Evolutionary conservation across 2,113 vertebrate genomes (phyloP).

Genomic region (Crypturellus undulatus): DNA sequence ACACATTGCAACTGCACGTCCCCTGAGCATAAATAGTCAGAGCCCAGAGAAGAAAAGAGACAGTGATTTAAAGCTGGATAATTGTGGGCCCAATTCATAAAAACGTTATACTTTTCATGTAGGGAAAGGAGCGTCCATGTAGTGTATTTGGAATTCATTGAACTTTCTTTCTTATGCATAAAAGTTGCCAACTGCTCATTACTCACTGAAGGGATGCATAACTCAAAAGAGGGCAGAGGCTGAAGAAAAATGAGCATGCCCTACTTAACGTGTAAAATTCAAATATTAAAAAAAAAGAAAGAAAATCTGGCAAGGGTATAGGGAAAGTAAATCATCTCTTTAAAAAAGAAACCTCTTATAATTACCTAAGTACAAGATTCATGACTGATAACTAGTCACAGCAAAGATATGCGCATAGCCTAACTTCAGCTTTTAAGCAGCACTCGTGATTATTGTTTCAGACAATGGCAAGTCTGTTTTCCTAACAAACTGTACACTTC

Average conservation of each 20-base stretch:
- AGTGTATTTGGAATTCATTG: slow-evolving; percentile 58
- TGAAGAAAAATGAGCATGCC: slow-evolving; percentile 55
- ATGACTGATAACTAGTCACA: slow-evolving; percentile 64
- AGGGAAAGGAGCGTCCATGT: slow-evolving; percentile 42
- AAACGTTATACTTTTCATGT: slow-evolving; percentile 39
- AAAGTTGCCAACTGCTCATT: slow-evolving; percentile 72
- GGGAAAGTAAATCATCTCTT: slow-evolving; percentile 61
- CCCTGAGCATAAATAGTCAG: slow-evolving; percentile 45
- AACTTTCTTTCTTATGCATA: slow-evolving; percentile 66
- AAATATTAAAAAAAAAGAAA: slow-evolving; percentile 42
- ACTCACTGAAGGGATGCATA: slow-evolving; percentile 63
- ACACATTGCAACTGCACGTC: not conserved
- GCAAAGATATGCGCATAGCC: slow-evolving; percentile 25
- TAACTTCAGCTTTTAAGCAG: slow-evolving; percentile 19
- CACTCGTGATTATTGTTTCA: not conserved
- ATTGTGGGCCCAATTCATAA: slow-evolving; percentile 43
- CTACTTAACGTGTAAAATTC: slow-evolving; percentile 69
- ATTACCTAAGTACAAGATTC: slow-evolving; percentile 66
- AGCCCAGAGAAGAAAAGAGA: slow-evolving; percentile 44
- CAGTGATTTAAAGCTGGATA: slow-evolving; percentile 54
- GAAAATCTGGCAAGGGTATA: slow-evolving; percentile 42
- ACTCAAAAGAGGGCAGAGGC: slow-evolving; percentile 63
- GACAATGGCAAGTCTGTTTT: slow-evolving; percentile 50
- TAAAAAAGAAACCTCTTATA: slow-evolving; percentile 54
- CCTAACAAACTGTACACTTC: slow-evolving; percentile 27